Evolutionary conservation across 1,140 invertebrate genomes (phyloP).

Genomic region (Papilio polytes): DNA sequence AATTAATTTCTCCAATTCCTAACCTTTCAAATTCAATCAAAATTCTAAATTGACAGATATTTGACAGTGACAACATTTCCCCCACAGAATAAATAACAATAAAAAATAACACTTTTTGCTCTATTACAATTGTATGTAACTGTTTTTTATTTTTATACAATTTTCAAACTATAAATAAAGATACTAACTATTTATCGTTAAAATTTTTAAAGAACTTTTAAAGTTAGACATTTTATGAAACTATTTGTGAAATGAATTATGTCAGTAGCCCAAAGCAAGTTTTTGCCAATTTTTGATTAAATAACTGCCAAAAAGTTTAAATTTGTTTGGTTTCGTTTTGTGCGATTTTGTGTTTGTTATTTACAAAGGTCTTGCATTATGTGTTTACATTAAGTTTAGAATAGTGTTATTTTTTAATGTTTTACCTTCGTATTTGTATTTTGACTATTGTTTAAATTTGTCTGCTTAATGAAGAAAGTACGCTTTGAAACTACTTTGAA

Average conservation of each 20-base stretch:
- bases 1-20: not conserved
- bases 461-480: conserved; percentile 74
- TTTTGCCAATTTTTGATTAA: not conserved
- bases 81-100: not conserved
- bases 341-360: not conserved
- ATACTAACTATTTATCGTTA: not conserved
- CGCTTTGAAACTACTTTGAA: conserved; percentile 63
- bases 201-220: no score
- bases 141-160: not conserved
- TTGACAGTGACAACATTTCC: not conserved
- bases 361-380: conserved; percentile 11
- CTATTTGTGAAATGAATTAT: no score
- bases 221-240: no score
- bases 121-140: not conserved
- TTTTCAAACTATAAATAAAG: not conserved
- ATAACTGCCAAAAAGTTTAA: conserved; percentile 21
- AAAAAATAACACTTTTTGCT: not conserved
- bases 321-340: not conserved
- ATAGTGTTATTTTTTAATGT: conserved; percentile 31
- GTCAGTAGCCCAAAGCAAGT: not conserved
- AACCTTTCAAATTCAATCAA: conserved; percentile 6
- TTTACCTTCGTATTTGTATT: not conserved
- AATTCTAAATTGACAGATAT: not conserved
- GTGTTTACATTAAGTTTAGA: conserved; percentile 13
- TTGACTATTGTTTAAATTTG: conserved; percentile 11